These are phyloP conservation scores for Macroramphosus scolopax DNA, from an alignment of 2,797 vertebrate species.

Conservation along the genomic window DNA sequence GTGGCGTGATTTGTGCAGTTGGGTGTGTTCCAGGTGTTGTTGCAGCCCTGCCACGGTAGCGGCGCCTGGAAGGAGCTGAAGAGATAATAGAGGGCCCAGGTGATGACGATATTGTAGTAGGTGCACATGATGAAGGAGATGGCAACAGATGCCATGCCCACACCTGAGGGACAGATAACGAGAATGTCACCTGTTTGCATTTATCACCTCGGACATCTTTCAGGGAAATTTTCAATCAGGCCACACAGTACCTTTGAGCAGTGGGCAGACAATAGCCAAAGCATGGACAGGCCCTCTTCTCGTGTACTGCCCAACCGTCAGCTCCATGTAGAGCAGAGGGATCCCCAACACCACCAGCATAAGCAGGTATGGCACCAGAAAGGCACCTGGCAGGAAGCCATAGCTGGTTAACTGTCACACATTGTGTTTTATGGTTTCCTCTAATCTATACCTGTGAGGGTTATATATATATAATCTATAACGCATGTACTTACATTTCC, in stretches of 20 bases:
- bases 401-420: background rate
- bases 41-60: slow-evolving; percentile 78
- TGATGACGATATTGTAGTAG: slow-evolving; percentile 81
- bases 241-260: slow-evolving; percentile 74
- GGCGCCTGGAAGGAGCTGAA: slow-evolving; percentile 78
- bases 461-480: too few relatives aligned
- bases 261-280: slow-evolving; percentile 71
- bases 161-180: slow-evolving; percentile 60
- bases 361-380: slow-evolving; percentile 78
- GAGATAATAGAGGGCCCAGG: slow-evolving; percentile 81
- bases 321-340: slow-evolving; percentile 80
- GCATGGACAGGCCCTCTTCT: slow-evolving; percentile 76
- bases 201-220: background rate
- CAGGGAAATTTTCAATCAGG: background rate
- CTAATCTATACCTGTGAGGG: slow-evolving; percentile 18
- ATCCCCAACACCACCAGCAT: slow-evolving; percentile 80
- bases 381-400: slow-evolving; percentile 68
- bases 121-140: slow-evolving; percentile 81
- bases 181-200: background rate
- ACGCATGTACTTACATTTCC: too few relatives aligned
- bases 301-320: slow-evolving; percentile 76
- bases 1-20: slow-evolving; percentile 68
- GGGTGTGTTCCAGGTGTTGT: slow-evolving; percentile 79
- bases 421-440: slow-evolving; percentile 10
- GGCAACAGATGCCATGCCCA: slow-evolving; percentile 78